Conservation (phyloP, 2,888 invertebrate genomes). For the Sphaerophoria taeniata region DNA sequence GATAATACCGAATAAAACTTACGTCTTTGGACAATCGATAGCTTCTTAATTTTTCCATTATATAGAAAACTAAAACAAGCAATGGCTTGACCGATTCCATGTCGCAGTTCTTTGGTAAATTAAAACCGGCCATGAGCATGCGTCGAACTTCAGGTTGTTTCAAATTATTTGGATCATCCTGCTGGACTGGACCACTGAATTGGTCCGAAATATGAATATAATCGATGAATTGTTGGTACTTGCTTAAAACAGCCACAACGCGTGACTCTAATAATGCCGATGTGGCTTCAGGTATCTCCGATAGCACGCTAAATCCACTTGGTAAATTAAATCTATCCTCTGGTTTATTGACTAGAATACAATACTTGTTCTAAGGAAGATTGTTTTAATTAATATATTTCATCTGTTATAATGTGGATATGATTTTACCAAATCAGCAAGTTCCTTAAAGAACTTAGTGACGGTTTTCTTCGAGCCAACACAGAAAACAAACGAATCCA, state of each 20-base stretch:
- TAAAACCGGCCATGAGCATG: constrained; percentile 92
- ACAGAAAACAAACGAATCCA: constrained; percentile 97
- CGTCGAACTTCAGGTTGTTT: constrained; percentile 91
- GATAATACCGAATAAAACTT: constrained; percentile 64
- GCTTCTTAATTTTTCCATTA: constrained; percentile 95
- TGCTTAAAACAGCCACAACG: constrained; percentile 89
- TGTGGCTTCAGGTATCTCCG: constrained; percentile 95
- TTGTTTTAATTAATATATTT: background rate
- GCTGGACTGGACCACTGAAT: constrained; percentile 94
- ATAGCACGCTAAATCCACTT: constrained; percentile 89
- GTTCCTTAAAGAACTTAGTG: constrained; percentile 93
- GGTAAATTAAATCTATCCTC: constrained; percentile 93
- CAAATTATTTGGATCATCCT: constrained; percentile 89
- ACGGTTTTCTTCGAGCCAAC: constrained; percentile 95
- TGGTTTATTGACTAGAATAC: constrained; percentile 89
- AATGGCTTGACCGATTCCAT: constrained; percentile 89
- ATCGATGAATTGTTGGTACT: constrained; percentile 93
- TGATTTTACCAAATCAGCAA: constrained; percentile 92
- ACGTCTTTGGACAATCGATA: constrained; percentile 96
- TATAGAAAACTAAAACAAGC: constrained; percentile 94
- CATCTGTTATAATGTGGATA: constrained; percentile 26
- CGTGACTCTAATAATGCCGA: constrained; percentile 92
- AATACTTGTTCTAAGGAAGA: constrained; percentile 88
- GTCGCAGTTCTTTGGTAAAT: constrained; percentile 87
- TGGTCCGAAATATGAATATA: constrained; percentile 99